Base-by-base conservation (phyloP, 1,140 invertebrate genomes). In the Cyclargus thomasi region DNA sequence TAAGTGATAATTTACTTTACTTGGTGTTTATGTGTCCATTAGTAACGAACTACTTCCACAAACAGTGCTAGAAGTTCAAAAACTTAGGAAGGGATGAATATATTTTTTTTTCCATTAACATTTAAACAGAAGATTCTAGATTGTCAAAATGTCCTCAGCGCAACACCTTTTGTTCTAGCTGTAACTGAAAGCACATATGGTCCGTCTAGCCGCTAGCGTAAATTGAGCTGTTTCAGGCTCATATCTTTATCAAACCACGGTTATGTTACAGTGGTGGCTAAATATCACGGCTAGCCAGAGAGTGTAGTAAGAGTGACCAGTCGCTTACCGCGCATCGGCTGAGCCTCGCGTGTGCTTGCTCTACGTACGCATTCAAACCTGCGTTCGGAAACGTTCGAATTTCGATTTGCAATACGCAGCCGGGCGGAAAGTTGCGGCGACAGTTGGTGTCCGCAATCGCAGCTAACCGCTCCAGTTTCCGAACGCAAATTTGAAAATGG, bases 291-390 rank as follows among this genome's bases (percentile, higher is more conserved):
- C 75, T 74, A 80, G 81, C 84, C 80, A 81, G 76, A 79, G 81
- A 81, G 67, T 80, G 79, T 76, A 79, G 77, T 71, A 75, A 71
- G 70, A 77, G 72, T 82, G 79, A 80, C 83, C 81, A 90, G 85
- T 88, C 83, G 82, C 79, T 72, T 74, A 71, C 80, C 80, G 85
- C 84, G 82, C 83, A 82, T 83, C 85, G 83, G 75, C 74, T 79
- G 79, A 72, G 80, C 81, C 70, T 76, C 75, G 85, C 85, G 87
- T 74, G 79, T 71, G 73, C 75, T 53, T 59, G 79, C 75, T 74
- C 76, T 64, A 85, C 79, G 78, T 83, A 85, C 86, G 83, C 86
- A 87, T 82, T 88, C 80, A 77, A 88, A 90, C 80, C 74, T 79
- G 73, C 80, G 76, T 83, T 77, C 74, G 72, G 74, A 82, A 83